phyloP scores from a whole-genome alignment of 1,140 invertebrate genomes.

The Lepidurus apus region DNA sequence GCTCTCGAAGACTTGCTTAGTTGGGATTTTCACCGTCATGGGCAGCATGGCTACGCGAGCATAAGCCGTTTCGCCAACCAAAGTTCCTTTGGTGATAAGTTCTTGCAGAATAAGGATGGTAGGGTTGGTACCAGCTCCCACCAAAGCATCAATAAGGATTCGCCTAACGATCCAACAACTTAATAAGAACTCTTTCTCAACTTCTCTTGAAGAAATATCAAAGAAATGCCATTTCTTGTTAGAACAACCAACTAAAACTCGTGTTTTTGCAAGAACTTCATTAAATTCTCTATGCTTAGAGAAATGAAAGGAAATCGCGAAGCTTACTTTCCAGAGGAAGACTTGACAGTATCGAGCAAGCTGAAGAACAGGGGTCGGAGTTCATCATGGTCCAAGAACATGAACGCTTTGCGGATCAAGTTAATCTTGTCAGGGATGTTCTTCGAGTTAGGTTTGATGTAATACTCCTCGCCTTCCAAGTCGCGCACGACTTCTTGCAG shows the following conservation, averaged over 20 bases:
- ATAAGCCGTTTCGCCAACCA: slow-evolving; percentile 37
- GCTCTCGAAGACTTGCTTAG: slow-evolving; percentile 36
- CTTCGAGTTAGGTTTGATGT: slow-evolving; percentile 26
- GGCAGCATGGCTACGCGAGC: slow-evolving; percentile 37
- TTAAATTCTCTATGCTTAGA: too few relatives aligned
- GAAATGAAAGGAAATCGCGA: neutral
- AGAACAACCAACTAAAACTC: neutral
- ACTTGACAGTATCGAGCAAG: neutral
- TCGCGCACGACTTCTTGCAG: slow-evolving; percentile 32
- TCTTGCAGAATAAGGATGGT: slow-evolving; percentile 35
- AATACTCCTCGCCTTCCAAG: slow-evolving; percentile 29
- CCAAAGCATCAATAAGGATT: slow-evolving; percentile 31
- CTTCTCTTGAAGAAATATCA: neutral
- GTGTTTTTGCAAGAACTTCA: too few relatives aligned
- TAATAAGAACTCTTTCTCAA: neutral
- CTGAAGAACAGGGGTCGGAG: slow-evolving; percentile 26
- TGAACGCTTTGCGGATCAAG: slow-evolving; percentile 36
- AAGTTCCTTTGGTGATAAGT: slow-evolving; percentile 36
- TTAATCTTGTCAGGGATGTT: slow-evolving; percentile 33
- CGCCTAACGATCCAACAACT: slow-evolving; percentile 25
- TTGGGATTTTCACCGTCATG: slow-evolving; percentile 38
- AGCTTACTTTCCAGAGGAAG: slow-evolving; percentile 21
- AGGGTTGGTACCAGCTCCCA: slow-evolving; percentile 38
- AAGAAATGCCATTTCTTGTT: neutral
- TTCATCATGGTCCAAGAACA: slow-evolving; percentile 34